phyloP scores from a whole-genome alignment of 2,113 vertebrate genomes.

The Melanerpes formicivorus region DNA sequence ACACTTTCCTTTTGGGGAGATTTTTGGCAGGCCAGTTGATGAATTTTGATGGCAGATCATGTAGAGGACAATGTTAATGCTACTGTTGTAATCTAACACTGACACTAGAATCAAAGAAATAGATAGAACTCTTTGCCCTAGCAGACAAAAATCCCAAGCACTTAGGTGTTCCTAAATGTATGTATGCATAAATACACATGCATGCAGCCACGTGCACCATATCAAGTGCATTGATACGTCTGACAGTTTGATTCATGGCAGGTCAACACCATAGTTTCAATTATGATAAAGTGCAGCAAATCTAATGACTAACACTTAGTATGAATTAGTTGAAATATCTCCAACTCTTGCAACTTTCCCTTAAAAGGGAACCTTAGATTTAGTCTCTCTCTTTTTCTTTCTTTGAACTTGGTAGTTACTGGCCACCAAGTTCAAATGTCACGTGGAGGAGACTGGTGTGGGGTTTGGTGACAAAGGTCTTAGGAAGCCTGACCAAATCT shows the following conservation, averaged over 20 bases:
- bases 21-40: neutral
- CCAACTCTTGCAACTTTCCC: slow-evolving; percentile 23
- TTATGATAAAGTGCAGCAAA: slow-evolving; percentile 11
- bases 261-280: neutral
- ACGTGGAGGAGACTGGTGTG: neutral
- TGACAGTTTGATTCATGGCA: neutral
- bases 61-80: neutral
- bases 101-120: neutral
- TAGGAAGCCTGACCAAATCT: neutral
- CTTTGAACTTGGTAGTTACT: neutral
- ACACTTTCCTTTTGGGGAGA: neutral
- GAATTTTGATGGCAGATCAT: neutral
- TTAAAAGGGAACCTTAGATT: slow-evolving; percentile 24
- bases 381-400: neutral
- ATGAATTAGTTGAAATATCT: slow-evolving; percentile 26
- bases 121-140: neutral
- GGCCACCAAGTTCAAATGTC: neutral
- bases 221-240: neutral
- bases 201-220: neutral
- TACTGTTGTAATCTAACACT: neutral
- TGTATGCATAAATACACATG: neutral
- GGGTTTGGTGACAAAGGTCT: neutral
- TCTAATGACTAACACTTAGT: slow-evolving; percentile 2
- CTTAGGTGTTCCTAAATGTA: neutral
- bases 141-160: neutral